Evolutionary conservation across 1,140 invertebrate genomes (phyloP).

Genomic region (Daktulosphaira vitifoliae): DNA sequence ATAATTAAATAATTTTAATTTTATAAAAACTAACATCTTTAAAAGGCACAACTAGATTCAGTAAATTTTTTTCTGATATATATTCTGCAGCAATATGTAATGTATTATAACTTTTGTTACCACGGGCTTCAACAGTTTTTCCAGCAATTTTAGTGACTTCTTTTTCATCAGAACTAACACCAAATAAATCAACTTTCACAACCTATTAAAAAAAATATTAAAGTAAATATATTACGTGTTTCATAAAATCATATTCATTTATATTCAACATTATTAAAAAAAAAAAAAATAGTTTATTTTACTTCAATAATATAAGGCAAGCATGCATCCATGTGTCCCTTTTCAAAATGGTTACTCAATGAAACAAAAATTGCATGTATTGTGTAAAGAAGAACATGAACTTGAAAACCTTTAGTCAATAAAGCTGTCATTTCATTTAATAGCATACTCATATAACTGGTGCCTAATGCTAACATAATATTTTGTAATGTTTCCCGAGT

Average conservation of each 20-base stretch:
- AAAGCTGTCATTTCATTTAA: conserved; percentile 71
- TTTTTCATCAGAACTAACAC: conserved; percentile 80
- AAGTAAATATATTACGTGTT: not conserved
- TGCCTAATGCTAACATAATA: conserved; percentile 76
- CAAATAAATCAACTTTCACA: conserved; percentile 82
- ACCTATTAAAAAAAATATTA: conserved; percentile 45
- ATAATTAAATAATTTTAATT: conserved; percentile 17
- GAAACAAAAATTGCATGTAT: conserved; percentile 71
- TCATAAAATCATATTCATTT: too few relatives aligned
- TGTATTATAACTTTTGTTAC: conserved; percentile 79
- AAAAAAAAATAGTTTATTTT: too few relatives aligned
- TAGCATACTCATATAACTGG: conserved; percentile 66
- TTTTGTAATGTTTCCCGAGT: conserved; percentile 82
- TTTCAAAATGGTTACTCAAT: conserved; percentile 55
- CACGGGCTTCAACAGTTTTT: conserved; percentile 69
- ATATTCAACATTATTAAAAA: conserved; percentile 30
- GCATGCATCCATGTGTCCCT: conserved; percentile 68
- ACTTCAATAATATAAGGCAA: conserved; percentile 71
- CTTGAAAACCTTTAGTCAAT: conserved; percentile 81
- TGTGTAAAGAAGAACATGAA: conserved; percentile 85
- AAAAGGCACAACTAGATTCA: conserved; percentile 70
- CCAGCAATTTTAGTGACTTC: conserved; percentile 72
- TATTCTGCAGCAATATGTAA: conserved; percentile 71
- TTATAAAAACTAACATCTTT: conserved; percentile 55
- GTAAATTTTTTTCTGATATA: conserved; percentile 64